Conservation (phyloP, 2,113 vertebrate genomes). For the Rhadina sibilatrix region DNA sequence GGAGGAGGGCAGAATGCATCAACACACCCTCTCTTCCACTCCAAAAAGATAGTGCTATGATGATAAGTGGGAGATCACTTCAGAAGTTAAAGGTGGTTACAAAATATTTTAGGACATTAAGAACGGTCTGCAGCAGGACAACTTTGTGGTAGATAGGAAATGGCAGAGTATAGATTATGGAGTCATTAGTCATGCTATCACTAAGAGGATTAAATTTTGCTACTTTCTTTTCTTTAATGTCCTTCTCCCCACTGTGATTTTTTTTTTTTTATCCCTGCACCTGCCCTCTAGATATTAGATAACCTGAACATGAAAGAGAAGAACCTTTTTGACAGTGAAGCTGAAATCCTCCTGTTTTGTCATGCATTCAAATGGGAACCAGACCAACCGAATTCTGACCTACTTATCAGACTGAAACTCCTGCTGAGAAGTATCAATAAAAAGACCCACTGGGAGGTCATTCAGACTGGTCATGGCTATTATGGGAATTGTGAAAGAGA, state of each 20-base stretch:
- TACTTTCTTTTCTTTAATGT: not conserved
- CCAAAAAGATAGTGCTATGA: not conserved
- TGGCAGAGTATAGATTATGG: not conserved
- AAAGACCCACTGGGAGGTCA: constrained; percentile 15
- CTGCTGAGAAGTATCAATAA: constrained; percentile 50
- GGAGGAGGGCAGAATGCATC: constrained; percentile 48
- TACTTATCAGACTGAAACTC: constrained; percentile 34
- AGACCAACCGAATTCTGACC: constrained; percentile 43
- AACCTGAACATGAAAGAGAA: constrained; percentile 51
- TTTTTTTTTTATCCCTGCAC: not conserved
- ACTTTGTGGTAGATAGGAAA: not conserved
- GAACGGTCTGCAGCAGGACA: not conserved
- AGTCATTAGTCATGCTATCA: not conserved
- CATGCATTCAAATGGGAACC: constrained; percentile 45
- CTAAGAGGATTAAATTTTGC: constrained; percentile 32
- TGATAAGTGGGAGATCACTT: not conserved
- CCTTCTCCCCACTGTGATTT: not conserved
- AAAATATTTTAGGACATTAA: not conserved
- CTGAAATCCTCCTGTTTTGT: constrained; percentile 47
- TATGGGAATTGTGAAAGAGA: not conserved
- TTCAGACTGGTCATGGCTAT: constrained; percentile 8
- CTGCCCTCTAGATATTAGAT: constrained; percentile 43
- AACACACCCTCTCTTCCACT: constrained; percentile 33
- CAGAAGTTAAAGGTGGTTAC: not conserved
- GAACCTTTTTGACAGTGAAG: constrained; percentile 14